Evolutionary conservation across 2,888 invertebrate species (phyloP), one percentile per base, ranked within the genome.

Genomic region (Mythimna pallens): DNA sequence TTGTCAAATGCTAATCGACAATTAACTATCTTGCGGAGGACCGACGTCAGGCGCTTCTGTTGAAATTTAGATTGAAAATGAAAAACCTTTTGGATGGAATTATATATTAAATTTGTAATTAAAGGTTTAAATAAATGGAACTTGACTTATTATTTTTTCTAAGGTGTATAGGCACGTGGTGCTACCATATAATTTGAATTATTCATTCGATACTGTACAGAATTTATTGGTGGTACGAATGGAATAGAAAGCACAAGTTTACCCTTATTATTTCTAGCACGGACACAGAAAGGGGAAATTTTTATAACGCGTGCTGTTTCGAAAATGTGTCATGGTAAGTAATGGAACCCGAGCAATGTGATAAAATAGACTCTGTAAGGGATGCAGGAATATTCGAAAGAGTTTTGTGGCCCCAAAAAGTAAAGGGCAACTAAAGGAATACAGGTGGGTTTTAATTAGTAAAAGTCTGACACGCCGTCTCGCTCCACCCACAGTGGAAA

Each of bases 21-120:
- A 67, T n/a, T 43, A 10, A 68, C 17, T 34, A 36, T 20, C 34
- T 47, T 70, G 57, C 47, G 1, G 14, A 57, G 5, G 47, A 10
- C 36, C 3, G 20, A 14, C 25, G 25, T 22, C 54, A 69, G 54
- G 36, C 70, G 70, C 70, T 57, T 4, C 34, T 14, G 14, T 22
- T 4, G 34, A 55, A 43, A 36, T 57, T 34, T 20, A 34, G 17
- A 30, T 30, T 20, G 30, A 54, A n/a, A 52, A 52, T 20, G 34
- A 54, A n/a, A 52, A 52, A 20, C 50, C 50, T 6, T 52, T n/a
- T n/a, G 1, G 25, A 12, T 25, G 25, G 25, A 25, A 25, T 12
- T 1, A 55, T 55, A 12, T 25, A 6, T 12, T 12, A 22, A 22
- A 6, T 10, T 55, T 55, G 54, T 22, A 55, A 55, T 12, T 10